Evolutionary conservation across 2,113 vertebrate species (phyloP).

Genomic region (Dicentrarchus labrax): DNA sequence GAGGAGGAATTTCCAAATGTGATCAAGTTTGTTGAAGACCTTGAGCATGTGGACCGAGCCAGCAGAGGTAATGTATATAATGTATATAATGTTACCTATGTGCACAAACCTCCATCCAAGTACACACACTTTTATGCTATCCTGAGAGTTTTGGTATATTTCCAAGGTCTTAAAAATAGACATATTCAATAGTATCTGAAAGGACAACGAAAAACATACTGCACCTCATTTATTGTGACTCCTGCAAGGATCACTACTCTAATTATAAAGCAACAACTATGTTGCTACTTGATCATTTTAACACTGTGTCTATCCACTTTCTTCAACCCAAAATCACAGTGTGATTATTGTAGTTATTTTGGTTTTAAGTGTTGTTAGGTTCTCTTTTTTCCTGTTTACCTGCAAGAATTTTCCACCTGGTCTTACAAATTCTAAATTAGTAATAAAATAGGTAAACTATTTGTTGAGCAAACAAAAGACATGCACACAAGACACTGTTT

Average conservation of each 20-base stretch:
- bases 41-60: conserved; percentile 94
- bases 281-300: conserved; percentile 25
- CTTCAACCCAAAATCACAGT: background rate
- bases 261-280: background rate
- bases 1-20: conserved; percentile 92
- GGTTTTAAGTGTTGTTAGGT: conserved; percentile 48
- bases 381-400: background rate
- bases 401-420: background rate
- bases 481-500: background rate
- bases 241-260: background rate
- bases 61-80: conserved; percentile 87
- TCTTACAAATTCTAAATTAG: conserved; percentile 31
- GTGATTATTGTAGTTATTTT: conserved; percentile 60
- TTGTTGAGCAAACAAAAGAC: conserved; percentile 13
- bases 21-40: conserved; percentile 90
- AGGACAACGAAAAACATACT: background rate
- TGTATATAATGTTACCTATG: background rate
- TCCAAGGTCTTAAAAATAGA: background rate
- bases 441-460: conserved; percentile 14
- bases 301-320: conserved; percentile 11
- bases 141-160: background rate
- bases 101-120: background rate
- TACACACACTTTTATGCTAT: background rate
- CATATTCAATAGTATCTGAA: background rate
- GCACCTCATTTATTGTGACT: background rate